phyloP scores from a whole-genome alignment of 2,888 invertebrate genomes.

The Cephonodes hylas region DNA sequence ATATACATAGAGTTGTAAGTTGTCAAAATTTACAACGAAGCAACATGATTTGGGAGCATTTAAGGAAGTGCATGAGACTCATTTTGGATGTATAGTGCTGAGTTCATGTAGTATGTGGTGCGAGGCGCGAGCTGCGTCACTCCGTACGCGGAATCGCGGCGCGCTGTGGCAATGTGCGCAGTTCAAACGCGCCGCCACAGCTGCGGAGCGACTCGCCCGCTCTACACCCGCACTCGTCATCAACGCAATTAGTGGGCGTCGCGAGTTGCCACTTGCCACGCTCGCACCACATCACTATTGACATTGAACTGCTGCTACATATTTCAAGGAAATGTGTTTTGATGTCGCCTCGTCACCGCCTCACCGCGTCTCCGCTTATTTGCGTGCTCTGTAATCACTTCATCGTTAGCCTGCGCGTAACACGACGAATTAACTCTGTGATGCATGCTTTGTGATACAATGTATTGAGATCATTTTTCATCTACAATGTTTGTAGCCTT shows the following conservation, averaged over 20 bases:
- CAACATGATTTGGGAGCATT: too few species aligned
- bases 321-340: slow-evolving; percentile 73
- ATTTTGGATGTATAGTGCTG: background rate
- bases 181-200: slow-evolving; percentile 62
- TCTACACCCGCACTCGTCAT: slow-evolving; percentile 48
- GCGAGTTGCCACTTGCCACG: slow-evolving; percentile 35
- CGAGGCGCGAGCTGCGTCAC: background rate
- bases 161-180: slow-evolving; percentile 66
- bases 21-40: too few species aligned
- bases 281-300: slow-evolving; percentile 61
- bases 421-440: too few species aligned
- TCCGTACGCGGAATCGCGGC: slow-evolving; percentile 65
- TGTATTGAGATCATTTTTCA: too few species aligned
- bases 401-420: slow-evolving; percentile 17
- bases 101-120: background rate
- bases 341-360: slow-evolving; percentile 49
- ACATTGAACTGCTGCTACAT: slow-evolving; percentile 76
- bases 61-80: too few species aligned
- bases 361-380: slow-evolving; percentile 50
- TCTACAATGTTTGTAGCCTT: too few species aligned
- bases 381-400: slow-evolving; percentile 45
- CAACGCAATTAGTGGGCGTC: slow-evolving; percentile 68
- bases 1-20: too few species aligned
- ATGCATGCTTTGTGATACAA: too few species aligned
- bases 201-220: slow-evolving; percentile 12